These are phyloP conservation scores for Pangasius djambal DNA, from an alignment of 2,797 vertebrate genomes.

Conservation along the genomic window DNA sequence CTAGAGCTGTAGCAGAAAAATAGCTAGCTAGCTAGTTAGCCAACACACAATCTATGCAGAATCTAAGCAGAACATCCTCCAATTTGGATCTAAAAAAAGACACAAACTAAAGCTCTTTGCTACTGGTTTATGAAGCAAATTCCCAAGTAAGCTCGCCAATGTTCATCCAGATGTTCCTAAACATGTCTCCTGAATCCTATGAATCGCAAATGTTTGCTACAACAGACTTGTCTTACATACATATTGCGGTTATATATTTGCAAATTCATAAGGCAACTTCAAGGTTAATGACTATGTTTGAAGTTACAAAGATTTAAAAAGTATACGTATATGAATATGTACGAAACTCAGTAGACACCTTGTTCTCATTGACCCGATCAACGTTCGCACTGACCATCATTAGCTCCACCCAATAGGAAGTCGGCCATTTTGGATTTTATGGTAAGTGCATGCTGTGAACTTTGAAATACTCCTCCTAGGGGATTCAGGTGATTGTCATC, in stretches of 20 bases:
- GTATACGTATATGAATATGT: too few relatives aligned
- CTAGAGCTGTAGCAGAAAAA: neutral
- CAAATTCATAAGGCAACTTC: neutral
- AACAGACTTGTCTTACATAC: neutral
- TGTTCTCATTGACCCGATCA: too few relatives aligned
- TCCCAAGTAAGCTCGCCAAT: neutral
- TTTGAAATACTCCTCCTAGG: too few relatives aligned
- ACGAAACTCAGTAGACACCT: too few relatives aligned
- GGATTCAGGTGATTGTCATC: too few relatives aligned
- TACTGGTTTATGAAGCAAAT: neutral
- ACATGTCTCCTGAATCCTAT: neutral
- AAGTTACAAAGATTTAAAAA: neutral
- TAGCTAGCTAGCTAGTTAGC: neutral
- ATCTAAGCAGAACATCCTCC: neutral
- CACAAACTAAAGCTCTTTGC: neutral
- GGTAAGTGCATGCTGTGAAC: too few relatives aligned
- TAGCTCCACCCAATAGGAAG: too few relatives aligned
- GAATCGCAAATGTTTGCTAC: neutral
- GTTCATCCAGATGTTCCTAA: neutral
- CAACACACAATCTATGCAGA: neutral
- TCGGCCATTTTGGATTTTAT: too few relatives aligned
- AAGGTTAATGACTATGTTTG: neutral
- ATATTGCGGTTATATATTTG: neutral
- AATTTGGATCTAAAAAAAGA: neutral
- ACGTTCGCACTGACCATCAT: too few relatives aligned